phyloP scores from a whole-genome alignment of 2,113 vertebrate species.

The Phoenicopterus ruber region DNA sequence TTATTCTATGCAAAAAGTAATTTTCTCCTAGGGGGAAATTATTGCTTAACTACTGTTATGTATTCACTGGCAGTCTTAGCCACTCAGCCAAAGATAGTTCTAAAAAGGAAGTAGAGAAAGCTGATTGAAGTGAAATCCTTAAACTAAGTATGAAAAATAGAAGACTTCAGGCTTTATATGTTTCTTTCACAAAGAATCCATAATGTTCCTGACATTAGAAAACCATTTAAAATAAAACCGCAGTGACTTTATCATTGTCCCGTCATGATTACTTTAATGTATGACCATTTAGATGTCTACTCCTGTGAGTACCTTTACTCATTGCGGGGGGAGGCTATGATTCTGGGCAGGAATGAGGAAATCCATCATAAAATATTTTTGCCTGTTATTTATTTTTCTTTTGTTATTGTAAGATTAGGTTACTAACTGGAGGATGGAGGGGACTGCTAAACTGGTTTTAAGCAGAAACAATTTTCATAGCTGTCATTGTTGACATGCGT shows the following conservation, averaged over 20 bases:
- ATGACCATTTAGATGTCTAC: background rate
- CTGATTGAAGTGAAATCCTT: constrained; percentile 42
- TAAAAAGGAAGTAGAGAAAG: constrained; percentile 26
- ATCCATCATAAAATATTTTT: background rate
- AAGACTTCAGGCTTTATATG: background rate
- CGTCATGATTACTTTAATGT: background rate
- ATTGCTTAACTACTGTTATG: constrained; percentile 61
- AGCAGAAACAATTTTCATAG: background rate
- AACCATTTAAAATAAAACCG: background rate
- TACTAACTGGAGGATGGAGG: background rate
- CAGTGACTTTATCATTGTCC: background rate
- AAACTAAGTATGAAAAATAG: constrained; percentile 24
- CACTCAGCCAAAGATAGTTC: constrained; percentile 38
- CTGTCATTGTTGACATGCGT: background rate
- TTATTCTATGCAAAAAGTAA: constrained; percentile 57
- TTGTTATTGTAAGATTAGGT: background rate
- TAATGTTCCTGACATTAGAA: background rate
- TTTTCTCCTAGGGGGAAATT: constrained; percentile 54
- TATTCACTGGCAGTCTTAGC: constrained; percentile 34
- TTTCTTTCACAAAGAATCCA: background rate
- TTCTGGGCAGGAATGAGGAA: background rate
- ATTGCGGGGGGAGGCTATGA: background rate
- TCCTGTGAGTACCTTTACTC: background rate
- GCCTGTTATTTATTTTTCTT: background rate
- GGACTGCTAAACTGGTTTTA: background rate